Evolutionary conservation across 1,140 invertebrate species (phyloP).

Genomic region (Pteromalus puparum): DNA sequence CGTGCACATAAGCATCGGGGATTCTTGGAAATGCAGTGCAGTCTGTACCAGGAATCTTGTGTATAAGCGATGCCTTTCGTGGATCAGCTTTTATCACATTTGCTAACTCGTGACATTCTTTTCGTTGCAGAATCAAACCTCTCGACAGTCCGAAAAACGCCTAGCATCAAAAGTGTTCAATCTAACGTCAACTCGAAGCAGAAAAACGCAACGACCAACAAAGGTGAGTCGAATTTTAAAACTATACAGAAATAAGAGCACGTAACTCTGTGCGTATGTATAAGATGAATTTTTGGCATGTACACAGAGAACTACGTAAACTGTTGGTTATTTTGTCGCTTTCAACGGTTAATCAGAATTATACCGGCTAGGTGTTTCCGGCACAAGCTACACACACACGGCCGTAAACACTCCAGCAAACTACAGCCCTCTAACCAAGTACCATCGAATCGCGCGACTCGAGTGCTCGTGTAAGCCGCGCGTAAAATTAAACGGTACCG

Average conservation of each 20-base stretch:
- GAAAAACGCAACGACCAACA: constrained; percentile 44
- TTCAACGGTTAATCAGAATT: no score
- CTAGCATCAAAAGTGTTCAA: constrained; percentile 45
- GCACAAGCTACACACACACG: no score
- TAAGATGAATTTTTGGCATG: no score
- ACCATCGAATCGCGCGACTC: background rate
- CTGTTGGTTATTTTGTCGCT: no score
- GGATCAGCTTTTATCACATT: background rate
- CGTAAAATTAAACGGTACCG: constrained; percentile 23
- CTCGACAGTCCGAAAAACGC: background rate
- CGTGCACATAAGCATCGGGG: background rate
- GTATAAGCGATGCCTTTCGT: no score
- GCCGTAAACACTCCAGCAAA: background rate
- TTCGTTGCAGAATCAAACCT: constrained; percentile 45
- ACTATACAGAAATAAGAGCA: background rate
- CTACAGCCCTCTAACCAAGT: background rate
- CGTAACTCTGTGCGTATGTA: no score
- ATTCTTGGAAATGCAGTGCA: background rate
- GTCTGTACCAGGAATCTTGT: background rate
- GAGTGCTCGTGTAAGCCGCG: background rate
- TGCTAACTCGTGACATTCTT: background rate
- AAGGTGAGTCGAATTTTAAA: constrained; percentile 14
- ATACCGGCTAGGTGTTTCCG: no score
- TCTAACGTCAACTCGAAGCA: constrained; percentile 37
- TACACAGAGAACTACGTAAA: no score